Base-by-base conservation (phyloP, 2,797 vertebrate genomes). In the Scarus forsteni region DNA sequence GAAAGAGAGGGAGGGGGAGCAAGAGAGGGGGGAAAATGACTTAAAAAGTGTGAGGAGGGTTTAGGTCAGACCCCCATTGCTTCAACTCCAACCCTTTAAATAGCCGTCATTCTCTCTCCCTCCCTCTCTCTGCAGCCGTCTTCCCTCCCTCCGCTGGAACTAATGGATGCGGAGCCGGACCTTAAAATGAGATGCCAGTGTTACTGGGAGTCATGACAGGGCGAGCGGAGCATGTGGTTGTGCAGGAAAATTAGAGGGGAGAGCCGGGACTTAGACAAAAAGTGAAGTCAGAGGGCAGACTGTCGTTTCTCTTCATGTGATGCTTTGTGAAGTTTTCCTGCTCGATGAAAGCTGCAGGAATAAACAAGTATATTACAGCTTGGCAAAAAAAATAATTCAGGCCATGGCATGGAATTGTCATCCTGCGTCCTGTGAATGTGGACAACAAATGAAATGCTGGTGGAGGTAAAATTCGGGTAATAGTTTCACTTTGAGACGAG, bases 31-130 rank as follows among this genome's bases (percentile, higher is more conserved):
- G 44, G 12, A n/a, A 43, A 85, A 85, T 85, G 73, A 89, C 85
- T 89, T 90, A 88, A 84, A 87, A 90, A 91, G 82, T 84, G 82
- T 86, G 86, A 87, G 89, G 77, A 89, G 79, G 76, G 88, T 77
- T 93, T 86, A 79, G 86, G 91, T 91, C 91, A 92, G 89, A 93
- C 79, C 83, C 77, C 78, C 81, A 76, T 77, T 81, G 80, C 86
- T 85, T 89, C 70, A 80, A 89, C 88, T 81, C 86, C 85, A 90
- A 80, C 85, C 90, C 90, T 92, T 27, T 93, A 92, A 90, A 92
- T 86, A 92, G 86, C 79, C 71, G 51, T 84, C 84, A 75, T 63
- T 79, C 75, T 71, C 71, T 72, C 86, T 73, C 83, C 84, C 66
- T 66, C 35, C 58, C 3, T 18, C 15, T 48, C 46, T 16, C 48